Evolutionary conservation across 2,888 invertebrate genomes (phyloP).

Genomic region (Xestobium rufovillosum): DNA sequence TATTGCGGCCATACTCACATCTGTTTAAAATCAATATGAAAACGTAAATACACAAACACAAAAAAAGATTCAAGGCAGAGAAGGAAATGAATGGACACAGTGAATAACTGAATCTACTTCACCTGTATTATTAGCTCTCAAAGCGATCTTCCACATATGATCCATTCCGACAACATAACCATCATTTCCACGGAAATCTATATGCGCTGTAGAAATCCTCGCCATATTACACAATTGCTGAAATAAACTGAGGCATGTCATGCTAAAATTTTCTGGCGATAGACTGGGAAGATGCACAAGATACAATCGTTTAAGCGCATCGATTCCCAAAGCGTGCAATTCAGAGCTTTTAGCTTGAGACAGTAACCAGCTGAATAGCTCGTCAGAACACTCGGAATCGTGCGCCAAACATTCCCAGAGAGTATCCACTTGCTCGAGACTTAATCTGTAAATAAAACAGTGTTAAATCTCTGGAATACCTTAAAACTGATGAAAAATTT

Average conservation of each 20-base stretch:
- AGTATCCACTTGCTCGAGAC: slow-evolving; percentile 82
- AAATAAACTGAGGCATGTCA: slow-evolving; percentile 84
- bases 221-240: slow-evolving; percentile 87
- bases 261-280: slow-evolving; percentile 82
- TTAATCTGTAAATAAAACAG: slow-evolving; percentile 48
- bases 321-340: slow-evolving; percentile 82
- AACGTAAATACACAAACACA: no score
- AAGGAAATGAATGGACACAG: no score
- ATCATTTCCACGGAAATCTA: slow-evolving; percentile 41
- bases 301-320: slow-evolving; percentile 81
- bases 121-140: slow-evolving; percentile 81
- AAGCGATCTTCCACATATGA: slow-evolving; percentile 89
- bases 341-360: slow-evolving; percentile 88
- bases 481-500: neutral
- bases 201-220: slow-evolving; percentile 67
- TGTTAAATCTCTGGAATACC: neutral
- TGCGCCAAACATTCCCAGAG: slow-evolving; percentile 87
- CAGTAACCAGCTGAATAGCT: slow-evolving; percentile 87
- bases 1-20: slow-evolving; percentile 91
- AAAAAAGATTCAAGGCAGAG: no score
- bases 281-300: slow-evolving; percentile 82
- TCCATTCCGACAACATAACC: slow-evolving; percentile 78
- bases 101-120: no score
- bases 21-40: slow-evolving; percentile 41
- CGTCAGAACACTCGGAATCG: slow-evolving; percentile 80